Evolutionary conservation across 2,797 vertebrate species (phyloP).

Genomic region (Diplodus puntazzo): DNA sequence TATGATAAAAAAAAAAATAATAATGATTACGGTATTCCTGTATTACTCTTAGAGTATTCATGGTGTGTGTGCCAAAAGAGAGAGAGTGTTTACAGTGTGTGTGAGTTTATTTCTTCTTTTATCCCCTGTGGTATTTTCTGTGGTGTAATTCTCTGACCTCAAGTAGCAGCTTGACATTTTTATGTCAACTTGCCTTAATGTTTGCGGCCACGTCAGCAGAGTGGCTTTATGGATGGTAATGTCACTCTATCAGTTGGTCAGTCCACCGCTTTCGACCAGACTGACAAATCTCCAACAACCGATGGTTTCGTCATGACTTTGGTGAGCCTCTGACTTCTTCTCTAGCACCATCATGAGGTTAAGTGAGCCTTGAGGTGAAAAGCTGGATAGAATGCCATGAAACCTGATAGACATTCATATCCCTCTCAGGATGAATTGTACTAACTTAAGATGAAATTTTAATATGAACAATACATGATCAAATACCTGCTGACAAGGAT

Average conservation of each 20-base stretch:
- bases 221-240: background rate
- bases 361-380: no score
- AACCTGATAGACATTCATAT: background rate
- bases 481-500: background rate
- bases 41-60: background rate
- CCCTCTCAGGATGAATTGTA: background rate
- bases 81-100: background rate
- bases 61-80: background rate
- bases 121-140: background rate
- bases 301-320: background rate
- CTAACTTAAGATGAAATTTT: no score
- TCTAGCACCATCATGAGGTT: background rate
- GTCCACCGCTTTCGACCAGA: background rate
- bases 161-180: background rate
- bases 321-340: background rate
- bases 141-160: background rate
- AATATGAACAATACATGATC: background rate
- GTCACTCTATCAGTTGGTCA: background rate
- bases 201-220: background rate
- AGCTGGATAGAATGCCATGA: background rate
- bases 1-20: constrained; percentile 6
- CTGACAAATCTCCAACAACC: background rate
- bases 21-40: background rate
- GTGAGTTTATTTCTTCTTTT: constrained; percentile 2
- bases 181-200: background rate